Conservation (phyloP, 2,797 vertebrate species). For the Hoplostethus mediterraneus region DNA sequence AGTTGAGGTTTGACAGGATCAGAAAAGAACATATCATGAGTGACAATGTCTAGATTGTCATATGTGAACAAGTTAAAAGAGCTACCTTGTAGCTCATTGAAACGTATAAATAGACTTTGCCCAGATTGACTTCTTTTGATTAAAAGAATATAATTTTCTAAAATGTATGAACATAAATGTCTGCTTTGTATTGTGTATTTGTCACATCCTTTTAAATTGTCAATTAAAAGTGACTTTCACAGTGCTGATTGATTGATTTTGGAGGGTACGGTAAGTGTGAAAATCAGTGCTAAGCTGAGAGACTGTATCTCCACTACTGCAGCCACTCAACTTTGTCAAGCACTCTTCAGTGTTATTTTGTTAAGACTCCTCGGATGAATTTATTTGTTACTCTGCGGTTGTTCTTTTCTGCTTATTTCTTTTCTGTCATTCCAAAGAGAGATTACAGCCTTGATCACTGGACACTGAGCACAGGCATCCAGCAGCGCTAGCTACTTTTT, state of each 20-base stretch:
- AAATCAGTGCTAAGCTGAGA: conserved; percentile 11
- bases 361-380: conserved; percentile 19
- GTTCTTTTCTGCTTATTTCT: conserved; percentile 32
- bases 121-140: too few relatives aligned
- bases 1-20: neutral
- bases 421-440: conserved; percentile 13
- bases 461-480: conserved; percentile 45
- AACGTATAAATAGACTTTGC: too few relatives aligned
- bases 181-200: neutral
- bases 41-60: neutral
- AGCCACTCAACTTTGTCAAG: conserved; percentile 36
- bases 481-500: conserved; percentile 39
- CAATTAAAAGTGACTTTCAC: conserved; percentile 18
- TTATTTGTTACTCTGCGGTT: conserved; percentile 31
- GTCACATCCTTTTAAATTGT: neutral
- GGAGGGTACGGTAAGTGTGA: neutral
- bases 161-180: neutral
- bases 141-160: neutral
- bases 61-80: too few relatives aligned
- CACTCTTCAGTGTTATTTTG: conserved; percentile 47
- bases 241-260: conserved; percentile 25
- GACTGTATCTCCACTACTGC: conserved; percentile 13
- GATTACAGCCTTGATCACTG: conserved; percentile 49
- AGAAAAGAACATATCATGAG: neutral
- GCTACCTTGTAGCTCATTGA: too few relatives aligned